A percentile compares a stretch with the other conserved stretches of the same genome.
Evolutionary conservation across 2,113 vertebrate genomes (phyloP).

Genomic region (Struthio camelus): DNA sequence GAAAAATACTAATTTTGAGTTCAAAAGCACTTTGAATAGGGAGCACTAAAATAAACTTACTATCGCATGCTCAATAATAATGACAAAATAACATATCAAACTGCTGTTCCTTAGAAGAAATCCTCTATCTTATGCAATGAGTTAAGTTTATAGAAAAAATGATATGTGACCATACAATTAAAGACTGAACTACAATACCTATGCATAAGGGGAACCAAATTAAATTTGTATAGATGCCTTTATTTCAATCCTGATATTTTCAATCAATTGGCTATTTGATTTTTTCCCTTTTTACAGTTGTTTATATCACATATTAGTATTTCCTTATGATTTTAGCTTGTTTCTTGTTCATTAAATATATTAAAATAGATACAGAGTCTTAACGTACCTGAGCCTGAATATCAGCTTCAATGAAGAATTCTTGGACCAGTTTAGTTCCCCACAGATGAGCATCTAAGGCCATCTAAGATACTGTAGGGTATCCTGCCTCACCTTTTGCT

Average conservation of each 20-base stretch:
- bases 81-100: background rate
- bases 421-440: background rate
- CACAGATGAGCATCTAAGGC: background rate
- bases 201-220: background rate
- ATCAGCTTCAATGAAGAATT: background rate
- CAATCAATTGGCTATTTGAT: background rate
- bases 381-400: background rate
- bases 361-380: background rate
- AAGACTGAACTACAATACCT: background rate
- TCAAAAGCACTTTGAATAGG: background rate
- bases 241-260: background rate
- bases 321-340: background rate
- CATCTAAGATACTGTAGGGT: background rate
- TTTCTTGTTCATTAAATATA: background rate
- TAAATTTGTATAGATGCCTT: background rate
- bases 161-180: background rate
- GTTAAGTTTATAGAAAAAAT: background rate
- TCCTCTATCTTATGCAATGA: background rate
- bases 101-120: background rate
- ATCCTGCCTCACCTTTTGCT: background rate
- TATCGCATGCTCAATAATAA: background rate
- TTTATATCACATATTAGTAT: accelerated
- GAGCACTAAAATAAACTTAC: background rate
- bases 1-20: background rate
- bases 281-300: background rate